phyloP scores from a whole-genome alignment of 64 coral and sea anemone genomes.

The Dendrophyllia cribrosa region DNA sequence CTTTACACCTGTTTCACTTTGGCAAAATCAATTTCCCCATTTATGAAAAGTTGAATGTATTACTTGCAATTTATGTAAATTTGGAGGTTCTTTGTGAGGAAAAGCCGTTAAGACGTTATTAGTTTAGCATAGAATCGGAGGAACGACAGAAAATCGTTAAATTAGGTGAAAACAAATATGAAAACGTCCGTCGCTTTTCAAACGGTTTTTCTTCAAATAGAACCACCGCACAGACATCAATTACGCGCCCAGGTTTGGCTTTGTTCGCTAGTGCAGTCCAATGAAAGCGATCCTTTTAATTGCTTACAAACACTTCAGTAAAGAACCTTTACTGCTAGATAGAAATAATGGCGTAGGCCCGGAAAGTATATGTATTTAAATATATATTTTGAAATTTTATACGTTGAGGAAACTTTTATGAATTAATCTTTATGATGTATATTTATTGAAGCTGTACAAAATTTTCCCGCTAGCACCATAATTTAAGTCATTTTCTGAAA shows the following conservation, averaged over 20 bases:
- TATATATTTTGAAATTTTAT: slow-evolving; percentile 91
- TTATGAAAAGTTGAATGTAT: slow-evolving; percentile 64
- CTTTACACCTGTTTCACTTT: slow-evolving; percentile 56
- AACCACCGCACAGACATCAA: slow-evolving; percentile 42
- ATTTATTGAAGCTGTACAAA: slow-evolving; percentile 60
- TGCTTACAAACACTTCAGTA: slow-evolving; percentile 48
- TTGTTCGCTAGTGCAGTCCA: slow-evolving; percentile 40
- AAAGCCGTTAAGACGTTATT: slow-evolving; percentile 65
- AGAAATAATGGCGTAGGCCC: slow-evolving; percentile 48
- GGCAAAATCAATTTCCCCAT: slow-evolving; percentile 58
- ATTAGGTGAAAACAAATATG: slow-evolving; percentile 50
- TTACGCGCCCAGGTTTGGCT: slow-evolving; percentile 47
- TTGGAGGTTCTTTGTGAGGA: slow-evolving; percentile 58
- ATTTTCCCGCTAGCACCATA: slow-evolving; percentile 56
- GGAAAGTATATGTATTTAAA: slow-evolving; percentile 69
- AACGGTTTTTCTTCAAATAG: slow-evolving; percentile 75
- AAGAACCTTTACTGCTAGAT: slow-evolving; percentile 45
- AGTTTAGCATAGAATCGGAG: slow-evolving; percentile 48
- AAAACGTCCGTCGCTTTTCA: slow-evolving; percentile 54
- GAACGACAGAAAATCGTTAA: slow-evolving; percentile 42
- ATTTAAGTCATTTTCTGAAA: slow-evolving; percentile 63
- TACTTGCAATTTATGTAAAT: slow-evolving; percentile 66
- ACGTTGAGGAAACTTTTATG: slow-evolving; percentile 83
- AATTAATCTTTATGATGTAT: slow-evolving; percentile 63
- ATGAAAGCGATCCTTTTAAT: slow-evolving; percentile 59